A percentile compares a stretch with the other conserved stretches of the same genome.
Evolutionary conservation across 2,888 invertebrate genomes (phyloP).

Genomic region (Xestia xanthographa): DNA sequence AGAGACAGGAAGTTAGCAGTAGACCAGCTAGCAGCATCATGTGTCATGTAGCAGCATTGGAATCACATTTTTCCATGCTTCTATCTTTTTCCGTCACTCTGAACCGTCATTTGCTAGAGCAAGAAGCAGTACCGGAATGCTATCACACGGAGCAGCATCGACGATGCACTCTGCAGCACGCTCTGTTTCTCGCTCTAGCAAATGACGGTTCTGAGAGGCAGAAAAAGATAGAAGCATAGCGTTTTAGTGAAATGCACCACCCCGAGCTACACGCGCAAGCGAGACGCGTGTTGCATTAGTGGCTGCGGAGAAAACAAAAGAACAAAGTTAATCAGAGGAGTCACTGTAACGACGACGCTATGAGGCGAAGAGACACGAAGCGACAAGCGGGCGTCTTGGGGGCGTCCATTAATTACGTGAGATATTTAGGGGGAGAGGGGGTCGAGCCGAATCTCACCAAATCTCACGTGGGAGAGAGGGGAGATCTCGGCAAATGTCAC

Average conservation of each 20-base stretch:
- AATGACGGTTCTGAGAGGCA: no score
- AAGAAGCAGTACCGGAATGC: background rate
- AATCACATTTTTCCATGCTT: background rate
- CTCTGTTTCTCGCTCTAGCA: no score
- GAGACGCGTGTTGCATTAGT: background rate
- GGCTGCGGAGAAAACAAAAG: background rate
- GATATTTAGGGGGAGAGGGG: no score
- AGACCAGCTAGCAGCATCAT: no score
- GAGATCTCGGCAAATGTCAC: no score
- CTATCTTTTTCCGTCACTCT: background rate
- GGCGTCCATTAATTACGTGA: background rate
- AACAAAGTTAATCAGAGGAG: background rate
- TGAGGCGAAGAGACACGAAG: background rate
- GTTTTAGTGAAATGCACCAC: no score
- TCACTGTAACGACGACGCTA: no score
- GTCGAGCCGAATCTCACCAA: no score
- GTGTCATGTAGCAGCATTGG: background rate
- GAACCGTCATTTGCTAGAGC: background rate
- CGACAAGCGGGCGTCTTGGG: background rate
- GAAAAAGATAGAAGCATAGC: no score
- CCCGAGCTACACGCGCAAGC: background rate
- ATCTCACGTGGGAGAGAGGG: no score
- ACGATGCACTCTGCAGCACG: no score
- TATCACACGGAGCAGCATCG: no score
- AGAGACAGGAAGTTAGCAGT: background rate